Evolutionary conservation across 2,888 invertebrate species (phyloP).

Genomic region (Yponomeuta evonymella): DNA sequence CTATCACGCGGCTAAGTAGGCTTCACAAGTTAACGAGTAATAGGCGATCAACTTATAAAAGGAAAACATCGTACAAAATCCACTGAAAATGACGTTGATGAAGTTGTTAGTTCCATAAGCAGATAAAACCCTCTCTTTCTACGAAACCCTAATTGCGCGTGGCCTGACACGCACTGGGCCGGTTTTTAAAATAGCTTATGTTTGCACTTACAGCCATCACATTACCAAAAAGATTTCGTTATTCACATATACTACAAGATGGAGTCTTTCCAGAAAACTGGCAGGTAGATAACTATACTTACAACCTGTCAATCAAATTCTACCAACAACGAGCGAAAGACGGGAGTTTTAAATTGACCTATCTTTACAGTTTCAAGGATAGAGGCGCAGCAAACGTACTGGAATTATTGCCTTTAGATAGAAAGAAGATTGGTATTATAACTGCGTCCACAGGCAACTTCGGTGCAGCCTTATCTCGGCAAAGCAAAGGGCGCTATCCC

Average conservation of each 20-base stretch:
- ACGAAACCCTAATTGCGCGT: no score
- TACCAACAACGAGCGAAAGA: background rate
- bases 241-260: constrained; percentile 45
- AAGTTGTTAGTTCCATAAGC: no score
- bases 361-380: constrained; percentile 79
- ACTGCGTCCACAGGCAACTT: constrained; percentile 84
- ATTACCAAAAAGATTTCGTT: constrained; percentile 42
- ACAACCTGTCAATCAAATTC: background rate
- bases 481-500: constrained; percentile 75
- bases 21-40: no score
- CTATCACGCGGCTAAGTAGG: no score
- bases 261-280: constrained; percentile 43
- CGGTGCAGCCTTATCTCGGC: constrained; percentile 80
- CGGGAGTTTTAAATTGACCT: no score
- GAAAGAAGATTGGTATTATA: constrained; percentile 78
- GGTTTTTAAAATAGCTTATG: no score
- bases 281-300: constrained; percentile 35
- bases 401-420: constrained; percentile 71
- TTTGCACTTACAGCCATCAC: constrained; percentile 42
- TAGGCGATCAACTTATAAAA: no score
- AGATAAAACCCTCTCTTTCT: no score
- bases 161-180: no score
- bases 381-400: constrained; percentile 81
- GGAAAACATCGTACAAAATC: no score
- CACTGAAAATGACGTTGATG: no score